Evolutionary conservation across 2,113 vertebrate genomes (phyloP), one percentile per base, ranked within the genome.

Genomic region (Anarrhichthys ocellatus): DNA sequence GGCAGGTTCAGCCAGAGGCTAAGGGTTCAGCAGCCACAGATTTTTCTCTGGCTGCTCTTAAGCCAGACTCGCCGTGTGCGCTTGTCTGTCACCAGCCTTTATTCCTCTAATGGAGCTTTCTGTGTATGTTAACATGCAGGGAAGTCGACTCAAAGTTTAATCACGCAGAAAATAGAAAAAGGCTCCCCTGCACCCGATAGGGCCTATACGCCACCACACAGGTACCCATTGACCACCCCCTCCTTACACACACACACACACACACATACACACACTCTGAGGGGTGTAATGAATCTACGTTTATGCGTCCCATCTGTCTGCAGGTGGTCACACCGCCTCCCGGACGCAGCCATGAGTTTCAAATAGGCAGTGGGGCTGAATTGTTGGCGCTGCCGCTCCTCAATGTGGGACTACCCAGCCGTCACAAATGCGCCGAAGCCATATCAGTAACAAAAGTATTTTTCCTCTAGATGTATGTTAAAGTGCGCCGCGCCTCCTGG

Each of bases 161-260:
- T 95, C 93, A 86, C 64, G 89, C 94, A 93, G 92, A 94, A 95
- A 94, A 94, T 95, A 88, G 91, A 92, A 89, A 94, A 92, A 85
- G 67, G 81, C 82, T 89, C 69, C 78, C 85, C 58, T 82, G 81
- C 83, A 89, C 82, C 88, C 87, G 81, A 89, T 78, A 78, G 71
- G 83, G 73, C 74, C 76, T 20, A 59, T 66, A 69, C 70, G 24
- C 18, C 58, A 20, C 20, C 38, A 54, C 24, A 63, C 87, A 92
- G 86, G 84, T 89, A 84, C 61, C 74, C 75, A 69, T 52, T 84
- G 85, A 70, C 61, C 84, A 72, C 50, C 68, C 70, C 64, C 38
- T 10, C 27, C 40, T 54, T 22, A 72, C 75, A 44, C 71, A 38
- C 66, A 71, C 81, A 61, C 78, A 42, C 81, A 29, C 75, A 72